Conservation (phyloP, 2,113 vertebrate genomes). For the Phasianus colchicus region DNA sequence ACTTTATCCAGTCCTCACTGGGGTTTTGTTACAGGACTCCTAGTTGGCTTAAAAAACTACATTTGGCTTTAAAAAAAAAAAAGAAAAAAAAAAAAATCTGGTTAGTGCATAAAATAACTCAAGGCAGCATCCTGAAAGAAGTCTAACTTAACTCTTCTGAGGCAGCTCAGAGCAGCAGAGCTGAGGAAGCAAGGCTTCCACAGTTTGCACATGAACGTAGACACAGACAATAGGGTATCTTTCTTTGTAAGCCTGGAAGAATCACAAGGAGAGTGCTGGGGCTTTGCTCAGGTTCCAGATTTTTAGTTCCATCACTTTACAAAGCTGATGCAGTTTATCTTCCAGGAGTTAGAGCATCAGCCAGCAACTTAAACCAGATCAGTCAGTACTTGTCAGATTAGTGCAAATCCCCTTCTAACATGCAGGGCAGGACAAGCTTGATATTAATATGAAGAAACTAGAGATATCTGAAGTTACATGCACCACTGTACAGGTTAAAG, state of each 20-base stretch:
- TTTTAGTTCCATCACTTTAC: neutral
- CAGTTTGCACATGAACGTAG: fast-evolving
- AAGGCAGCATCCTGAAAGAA: neutral
- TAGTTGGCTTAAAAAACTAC: neutral
- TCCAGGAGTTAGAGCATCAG: neutral
- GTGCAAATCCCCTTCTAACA: neutral
- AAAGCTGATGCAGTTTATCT: neutral
- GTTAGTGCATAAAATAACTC: neutral
- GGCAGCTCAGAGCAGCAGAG: neutral
- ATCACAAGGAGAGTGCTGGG: neutral
- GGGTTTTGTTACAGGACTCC: neutral
- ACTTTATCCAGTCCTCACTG: neutral
- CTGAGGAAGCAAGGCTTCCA: neutral
- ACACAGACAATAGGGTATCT: neutral
- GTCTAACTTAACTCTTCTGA: neutral
- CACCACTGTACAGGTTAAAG: neutral
- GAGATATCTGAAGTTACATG: neutral
- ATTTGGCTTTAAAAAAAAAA: neutral
- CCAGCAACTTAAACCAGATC: constrained; percentile 8
- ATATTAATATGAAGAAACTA: neutral
- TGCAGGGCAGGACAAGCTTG: neutral
- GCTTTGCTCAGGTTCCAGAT: neutral
- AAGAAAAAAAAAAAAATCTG: neutral
- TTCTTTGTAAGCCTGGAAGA: neutral
- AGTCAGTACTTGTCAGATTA: constrained; percentile 29